phyloP scores from a whole-genome alignment of 2,113 vertebrate species.

The Halcyon senegalensis region DNA sequence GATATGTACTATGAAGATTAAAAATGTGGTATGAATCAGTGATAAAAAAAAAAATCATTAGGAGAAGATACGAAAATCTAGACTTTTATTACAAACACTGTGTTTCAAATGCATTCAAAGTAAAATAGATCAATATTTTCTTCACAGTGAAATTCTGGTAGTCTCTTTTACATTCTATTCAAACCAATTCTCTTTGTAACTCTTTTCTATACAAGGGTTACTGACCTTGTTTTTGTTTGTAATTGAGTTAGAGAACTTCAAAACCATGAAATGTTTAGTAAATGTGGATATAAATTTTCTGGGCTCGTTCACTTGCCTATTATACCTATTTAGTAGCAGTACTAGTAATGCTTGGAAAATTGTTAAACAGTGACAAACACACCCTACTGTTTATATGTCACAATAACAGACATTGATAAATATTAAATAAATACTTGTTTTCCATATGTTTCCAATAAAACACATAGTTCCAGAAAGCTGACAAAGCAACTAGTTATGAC shows the following conservation, averaged over 20 bases:
- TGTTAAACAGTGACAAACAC: neutral
- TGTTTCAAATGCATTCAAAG: neutral
- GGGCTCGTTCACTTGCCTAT: neutral
- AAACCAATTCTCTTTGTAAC: neutral
- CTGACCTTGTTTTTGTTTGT: neutral
- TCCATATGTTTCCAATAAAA: neutral
- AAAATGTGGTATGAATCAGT: neutral
- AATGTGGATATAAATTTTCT: neutral
- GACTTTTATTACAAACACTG: neutral
- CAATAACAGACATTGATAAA: neutral
- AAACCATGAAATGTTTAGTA: neutral
- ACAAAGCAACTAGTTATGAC: neutral
- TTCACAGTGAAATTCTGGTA: neutral
- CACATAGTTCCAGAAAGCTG: neutral
- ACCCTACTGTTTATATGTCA: rapidly evolving
- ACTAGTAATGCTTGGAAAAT: neutral
- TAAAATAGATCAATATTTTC: neutral
- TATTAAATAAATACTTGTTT: neutral
- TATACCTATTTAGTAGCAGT: neutral
- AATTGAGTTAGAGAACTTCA: neutral
- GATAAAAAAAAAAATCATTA: neutral
- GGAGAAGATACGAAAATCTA: neutral
- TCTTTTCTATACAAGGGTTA: neutral
- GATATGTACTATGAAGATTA: neutral
- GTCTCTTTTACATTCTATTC: neutral